phyloP scores from a whole-genome alignment of 2,113 vertebrate species.

The Tachuris rubrigastra region DNA sequence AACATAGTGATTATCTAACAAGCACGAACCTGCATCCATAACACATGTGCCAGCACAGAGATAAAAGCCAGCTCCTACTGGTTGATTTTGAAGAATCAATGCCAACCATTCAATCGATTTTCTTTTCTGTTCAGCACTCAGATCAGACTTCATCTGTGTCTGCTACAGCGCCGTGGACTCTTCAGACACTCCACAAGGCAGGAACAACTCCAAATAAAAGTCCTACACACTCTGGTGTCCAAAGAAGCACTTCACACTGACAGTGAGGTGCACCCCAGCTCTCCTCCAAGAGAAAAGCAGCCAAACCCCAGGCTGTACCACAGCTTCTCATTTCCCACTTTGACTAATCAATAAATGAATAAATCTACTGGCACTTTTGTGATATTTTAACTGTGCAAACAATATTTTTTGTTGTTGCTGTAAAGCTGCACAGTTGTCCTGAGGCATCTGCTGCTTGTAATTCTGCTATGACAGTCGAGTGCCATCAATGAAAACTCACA shows the following conservation, averaged over 20 bases:
- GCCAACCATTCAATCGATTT: background rate
- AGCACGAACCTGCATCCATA: conserved; percentile 24
- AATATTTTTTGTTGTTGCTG: background rate
- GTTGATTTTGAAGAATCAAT: background rate
- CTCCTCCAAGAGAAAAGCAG: background rate
- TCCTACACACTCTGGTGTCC: background rate
- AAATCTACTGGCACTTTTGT: background rate
- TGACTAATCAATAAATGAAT: background rate
- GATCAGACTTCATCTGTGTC: background rate
- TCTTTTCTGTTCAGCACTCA: background rate
- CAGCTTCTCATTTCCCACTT: background rate
- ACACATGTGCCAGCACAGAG: conserved; percentile 2
- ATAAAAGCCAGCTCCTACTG: background rate
- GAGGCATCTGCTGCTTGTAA: conserved; percentile 31
- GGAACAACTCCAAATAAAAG: background rate
- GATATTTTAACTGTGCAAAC: background rate
- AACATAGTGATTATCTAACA: background rate
- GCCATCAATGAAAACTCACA: conserved; percentile 50
- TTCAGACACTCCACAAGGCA: background rate
- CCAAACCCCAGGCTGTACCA: background rate
- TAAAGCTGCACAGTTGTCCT: background rate
- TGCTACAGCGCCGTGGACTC: background rate
- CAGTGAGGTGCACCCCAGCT: rapidly evolving
- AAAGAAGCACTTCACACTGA: rapidly evolving
- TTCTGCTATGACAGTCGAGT: conserved; percentile 57